phyloP scores from a whole-genome alignment of 2,113 vertebrate species.

The human region DNA sequence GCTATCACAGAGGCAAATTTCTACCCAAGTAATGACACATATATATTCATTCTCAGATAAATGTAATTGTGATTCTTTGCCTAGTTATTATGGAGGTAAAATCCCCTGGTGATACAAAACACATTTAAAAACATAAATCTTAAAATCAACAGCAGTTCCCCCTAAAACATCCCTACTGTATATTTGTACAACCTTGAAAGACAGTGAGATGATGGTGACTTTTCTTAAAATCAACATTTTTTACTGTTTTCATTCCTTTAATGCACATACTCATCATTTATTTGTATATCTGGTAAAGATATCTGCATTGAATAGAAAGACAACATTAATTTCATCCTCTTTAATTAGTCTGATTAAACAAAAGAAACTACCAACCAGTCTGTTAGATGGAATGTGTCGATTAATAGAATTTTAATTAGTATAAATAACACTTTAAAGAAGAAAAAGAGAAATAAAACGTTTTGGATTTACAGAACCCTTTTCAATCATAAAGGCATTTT shows the following conservation, averaged over 20 bases:
- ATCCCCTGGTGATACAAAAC: background rate
- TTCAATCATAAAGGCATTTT: background rate
- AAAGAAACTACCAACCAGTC: background rate
- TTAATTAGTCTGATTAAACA: constrained; percentile 12
- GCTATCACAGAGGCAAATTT: constrained; percentile 31
- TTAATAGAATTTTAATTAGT: background rate
- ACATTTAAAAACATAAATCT: background rate
- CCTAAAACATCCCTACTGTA: background rate
- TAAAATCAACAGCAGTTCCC: background rate
- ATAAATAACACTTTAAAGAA: background rate
- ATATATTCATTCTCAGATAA: background rate
- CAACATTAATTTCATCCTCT: background rate
- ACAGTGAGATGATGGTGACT: background rate
- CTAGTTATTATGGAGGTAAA: background rate
- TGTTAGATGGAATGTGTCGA: background rate
- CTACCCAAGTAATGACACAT: background rate
- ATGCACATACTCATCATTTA: background rate
- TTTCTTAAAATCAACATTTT: background rate
- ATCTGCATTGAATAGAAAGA: background rate
- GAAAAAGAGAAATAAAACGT: background rate
- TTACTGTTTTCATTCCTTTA: background rate
- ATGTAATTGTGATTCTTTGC: background rate
- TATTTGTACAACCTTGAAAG: background rate
- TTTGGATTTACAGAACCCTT: background rate
- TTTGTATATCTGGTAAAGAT: background rate